Base-by-base conservation (phyloP, 2,113 vertebrate species). In the Alethe castanea region DNA sequence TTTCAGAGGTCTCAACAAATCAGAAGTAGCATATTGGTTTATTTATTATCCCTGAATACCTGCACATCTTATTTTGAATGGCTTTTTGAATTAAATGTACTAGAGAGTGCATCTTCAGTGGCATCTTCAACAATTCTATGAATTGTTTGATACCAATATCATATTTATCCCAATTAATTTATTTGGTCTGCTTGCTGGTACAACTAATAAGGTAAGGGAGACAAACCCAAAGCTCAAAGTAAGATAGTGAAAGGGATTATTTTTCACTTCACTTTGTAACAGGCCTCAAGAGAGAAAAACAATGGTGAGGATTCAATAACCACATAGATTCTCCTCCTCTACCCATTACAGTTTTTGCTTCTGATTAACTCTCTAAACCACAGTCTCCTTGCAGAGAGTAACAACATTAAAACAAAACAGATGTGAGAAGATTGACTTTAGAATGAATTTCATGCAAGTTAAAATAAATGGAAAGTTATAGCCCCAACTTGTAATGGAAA, bases 381-480 rank as follows among this genome's bases (percentile, higher is more conserved):
- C 40, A 44, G 33, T 40, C 67, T 95, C 44, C 52, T 85, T 93
- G 71, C 59, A 72, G 31, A 77, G 16, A 92, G 62, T 56, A 69
- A 61, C 59, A 72, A 28, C 6, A 82, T 85, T 96, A 92, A 96
- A 93, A 71, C 47, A 88, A 93, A 95, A 94, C 87, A 95, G 74
- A 95, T 95, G 81, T 6, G 5, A 91, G 54, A 67, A 92, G 67
- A 90, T 40, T 77, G 47, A 88, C 59, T 95, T 93, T 18, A 91
- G 50, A 90, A 80, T 77, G 2, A 93, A 87, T 97, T 88, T 90
- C 50, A 77, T 62, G 36, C 62, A 81, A 96, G 67, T 88, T 90
- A 89, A 95, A 96, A 95, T 94, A 93, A 95, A 95, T 48, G 71
- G 62, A 94, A 95, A 93, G 81, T 86, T 94, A 83, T 66, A 93